phyloP scores from a whole-genome alignment of 2,888 invertebrate species.

The Gisinianus flammeolus region DNA sequence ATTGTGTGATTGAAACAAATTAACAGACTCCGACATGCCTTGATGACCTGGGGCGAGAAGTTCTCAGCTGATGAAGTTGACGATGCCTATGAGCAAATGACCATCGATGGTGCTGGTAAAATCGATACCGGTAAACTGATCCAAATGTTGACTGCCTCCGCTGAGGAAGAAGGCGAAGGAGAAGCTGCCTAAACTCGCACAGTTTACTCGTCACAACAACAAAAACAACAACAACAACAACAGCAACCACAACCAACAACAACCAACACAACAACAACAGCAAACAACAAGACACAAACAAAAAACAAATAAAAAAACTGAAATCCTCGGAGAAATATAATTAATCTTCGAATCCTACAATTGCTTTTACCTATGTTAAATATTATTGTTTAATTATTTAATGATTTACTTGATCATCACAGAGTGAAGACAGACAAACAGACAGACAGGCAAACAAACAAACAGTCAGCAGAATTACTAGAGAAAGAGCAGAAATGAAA shows the following conservation, averaged over 20 bases:
- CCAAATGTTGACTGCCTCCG: constrained; percentile 85
- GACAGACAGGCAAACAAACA: too few relatives aligned
- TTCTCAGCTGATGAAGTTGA: constrained; percentile 87
- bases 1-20: too few relatives aligned
- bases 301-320: too few relatives aligned
- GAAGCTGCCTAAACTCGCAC: constrained; percentile 48
- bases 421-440: too few relatives aligned
- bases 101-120: constrained; percentile 84
- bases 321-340: background rate
- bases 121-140: constrained; percentile 88
- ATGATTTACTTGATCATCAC: too few relatives aligned
- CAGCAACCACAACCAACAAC: background rate
- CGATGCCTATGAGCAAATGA: constrained; percentile 90
- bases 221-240: background rate
- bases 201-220: background rate
- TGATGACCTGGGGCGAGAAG: constrained; percentile 93
- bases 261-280: background rate
- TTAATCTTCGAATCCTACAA: too few relatives aligned
- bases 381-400: too few relatives aligned
- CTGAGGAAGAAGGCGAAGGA: constrained; percentile 72
- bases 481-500: background rate
- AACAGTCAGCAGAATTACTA: too few relatives aligned
- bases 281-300: background rate
- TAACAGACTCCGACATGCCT: constrained; percentile 82
- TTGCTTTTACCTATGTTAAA: constrained; percentile 1